Conservation (phyloP, 2,113 vertebrate species). For the Zapus hudsonius region DNA sequence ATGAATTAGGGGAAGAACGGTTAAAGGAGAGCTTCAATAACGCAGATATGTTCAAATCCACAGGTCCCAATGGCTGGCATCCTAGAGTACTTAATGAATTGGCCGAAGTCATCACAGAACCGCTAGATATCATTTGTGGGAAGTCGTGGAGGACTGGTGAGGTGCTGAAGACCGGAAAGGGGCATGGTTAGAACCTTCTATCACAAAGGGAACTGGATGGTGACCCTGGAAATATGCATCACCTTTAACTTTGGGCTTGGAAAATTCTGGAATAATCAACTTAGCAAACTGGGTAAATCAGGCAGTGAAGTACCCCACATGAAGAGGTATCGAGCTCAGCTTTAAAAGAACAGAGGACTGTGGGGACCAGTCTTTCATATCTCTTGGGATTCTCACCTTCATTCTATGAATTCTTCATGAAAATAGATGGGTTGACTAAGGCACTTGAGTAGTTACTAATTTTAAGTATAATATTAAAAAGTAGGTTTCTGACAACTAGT, state of each 20-base stretch:
- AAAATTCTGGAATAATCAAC: constrained; percentile 76
- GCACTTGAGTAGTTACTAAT: neutral
- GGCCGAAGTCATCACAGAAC: constrained; percentile 57
- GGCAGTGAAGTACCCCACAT: neutral
- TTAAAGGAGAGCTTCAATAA: constrained; percentile 50
- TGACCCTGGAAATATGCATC: constrained; percentile 68
- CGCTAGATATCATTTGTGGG: constrained; percentile 64
- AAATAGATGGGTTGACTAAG: constrained; percentile 34
- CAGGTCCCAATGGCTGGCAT: constrained; percentile 50
- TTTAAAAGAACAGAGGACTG: neutral
- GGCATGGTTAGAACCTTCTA: constrained; percentile 59
- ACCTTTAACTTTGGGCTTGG: constrained; percentile 78
- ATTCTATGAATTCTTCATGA: neutral
- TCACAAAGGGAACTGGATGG: constrained; percentile 67
- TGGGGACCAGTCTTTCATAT: neutral
- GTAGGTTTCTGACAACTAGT: neutral
- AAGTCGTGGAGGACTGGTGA: constrained; percentile 70
- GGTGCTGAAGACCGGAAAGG: constrained; percentile 65
- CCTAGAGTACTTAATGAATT: constrained; percentile 64
- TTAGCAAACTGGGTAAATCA: constrained; percentile 63
- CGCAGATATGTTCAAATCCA: constrained; percentile 54
- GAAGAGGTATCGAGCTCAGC: neutral
- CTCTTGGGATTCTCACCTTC: neutral
- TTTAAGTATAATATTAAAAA: constrained; percentile 33
- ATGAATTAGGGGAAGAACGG: constrained; percentile 33